Base-by-base conservation (phyloP, 2,113 vertebrate genomes). In the Electrona antarctica region DNA sequence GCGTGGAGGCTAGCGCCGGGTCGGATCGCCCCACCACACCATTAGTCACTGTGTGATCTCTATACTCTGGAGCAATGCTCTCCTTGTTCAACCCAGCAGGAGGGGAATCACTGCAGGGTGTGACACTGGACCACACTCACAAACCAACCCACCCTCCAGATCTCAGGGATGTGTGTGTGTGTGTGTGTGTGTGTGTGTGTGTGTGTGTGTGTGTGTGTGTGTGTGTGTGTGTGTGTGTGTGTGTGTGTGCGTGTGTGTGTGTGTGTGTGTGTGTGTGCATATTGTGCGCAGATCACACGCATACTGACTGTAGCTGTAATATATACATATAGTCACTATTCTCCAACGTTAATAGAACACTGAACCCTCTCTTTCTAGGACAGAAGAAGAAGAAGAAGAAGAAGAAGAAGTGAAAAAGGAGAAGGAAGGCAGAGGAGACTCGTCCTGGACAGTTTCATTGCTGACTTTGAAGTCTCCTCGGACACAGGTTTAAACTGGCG, bases 31-130 rank as follows among this genome's bases (percentile, higher is more conserved):
- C 47, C 60, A 41, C 71, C 9, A 70, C 54, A 57, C 71, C 64
- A 79, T 79, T 70, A 79, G 71, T 74, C 77, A 70, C 60, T 58
- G 60, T 74, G 77, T 79, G 77, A 73, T 79, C 77, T 70, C 64
- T 63, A 79, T 74, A 74, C 77, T 77, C 63, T 21, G 61, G 61
- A 69, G 69, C 52, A 48, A n/a, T 14, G 8, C 33, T 41, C 33
- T 41, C 33, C 33, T 41, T 41, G 33, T 41, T 41, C 33, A 41
- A 6, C 33, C 33, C 33, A 41, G 33, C 33, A 41, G 33, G 33
- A 6, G 33, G 33, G 33, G 5, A 41, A 41, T 41, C 33, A 41
- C 33, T 41, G 33, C 3, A 3, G 33, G 33, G 33, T 41, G 33
- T 41, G 33, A 41, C 33, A 41, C 33, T 41, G 33, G 33, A 41